Evolutionary conservation across 92 coral and sea anemone genomes (phyloP).

Genomic region (Porites cylindrica): DNA sequence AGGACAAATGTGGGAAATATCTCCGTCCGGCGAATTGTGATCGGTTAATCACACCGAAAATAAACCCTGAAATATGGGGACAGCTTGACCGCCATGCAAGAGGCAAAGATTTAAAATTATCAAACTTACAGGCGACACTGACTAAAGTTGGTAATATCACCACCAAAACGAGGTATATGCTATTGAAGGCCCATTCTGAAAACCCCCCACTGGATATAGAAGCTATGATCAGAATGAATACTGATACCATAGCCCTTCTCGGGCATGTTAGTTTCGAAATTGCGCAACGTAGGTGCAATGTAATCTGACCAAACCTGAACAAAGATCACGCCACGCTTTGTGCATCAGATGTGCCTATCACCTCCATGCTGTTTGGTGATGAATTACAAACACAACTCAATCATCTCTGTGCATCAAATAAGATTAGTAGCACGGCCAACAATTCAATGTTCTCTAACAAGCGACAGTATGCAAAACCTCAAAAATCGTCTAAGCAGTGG

Average conservation of each 20-base stretch:
- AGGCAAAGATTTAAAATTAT: background rate
- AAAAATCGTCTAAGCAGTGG: background rate
- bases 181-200: constrained; percentile 47
- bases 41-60: background rate
- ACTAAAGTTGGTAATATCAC: constrained; percentile 40
- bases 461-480: background rate
- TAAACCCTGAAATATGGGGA: constrained; percentile 45
- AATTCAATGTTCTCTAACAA: background rate
- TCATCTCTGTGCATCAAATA: constrained; percentile 38
- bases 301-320: constrained; percentile 59
- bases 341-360: constrained; percentile 53
- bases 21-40: background rate
- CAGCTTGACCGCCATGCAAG: background rate
- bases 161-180: constrained; percentile 32
- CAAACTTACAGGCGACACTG: background rate
- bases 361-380: constrained; percentile 30
- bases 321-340: constrained; percentile 63
- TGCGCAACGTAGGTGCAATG: constrained; percentile 61
- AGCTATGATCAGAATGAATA: constrained; percentile 39
- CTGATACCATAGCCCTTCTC: constrained; percentile 53
- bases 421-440: background rate
- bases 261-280: constrained; percentile 60
- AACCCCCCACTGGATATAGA: background rate
- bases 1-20: constrained; percentile 52
- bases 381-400: constrained; percentile 41